Percentiles rank a stretch among this genome's conserved stretches.
Evolutionary conservation across 2,888 invertebrate species (phyloP).

Genomic region (Platypus cylindrus): DNA sequence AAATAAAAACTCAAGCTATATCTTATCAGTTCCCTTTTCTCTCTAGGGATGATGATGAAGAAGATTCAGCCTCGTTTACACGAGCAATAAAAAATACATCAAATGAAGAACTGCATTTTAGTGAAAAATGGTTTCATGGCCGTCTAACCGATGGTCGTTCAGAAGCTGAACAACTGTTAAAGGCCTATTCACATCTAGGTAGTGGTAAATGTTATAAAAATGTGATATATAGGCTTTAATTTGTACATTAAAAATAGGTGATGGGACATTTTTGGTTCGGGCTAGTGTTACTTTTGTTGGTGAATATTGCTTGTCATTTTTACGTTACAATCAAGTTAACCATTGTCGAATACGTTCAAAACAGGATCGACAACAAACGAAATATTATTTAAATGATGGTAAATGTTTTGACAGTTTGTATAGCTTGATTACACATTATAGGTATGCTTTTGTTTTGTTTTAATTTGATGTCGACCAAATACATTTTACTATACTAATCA

Average conservation of each 20-base stretch:
- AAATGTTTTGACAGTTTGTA: constrained; percentile 86
- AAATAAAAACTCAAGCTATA: too few relatives aligned
- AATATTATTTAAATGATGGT: constrained; percentile 81
- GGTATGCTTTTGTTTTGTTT: constrained; percentile 8
- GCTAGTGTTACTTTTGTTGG: constrained; percentile 94
- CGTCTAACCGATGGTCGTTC: constrained; percentile 65
- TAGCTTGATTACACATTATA: constrained; percentile 79
- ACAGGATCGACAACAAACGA: constrained; percentile 76
- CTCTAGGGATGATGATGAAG: constrained; percentile 31
- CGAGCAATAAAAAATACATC: constrained; percentile 51
- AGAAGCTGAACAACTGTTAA: constrained; percentile 67
- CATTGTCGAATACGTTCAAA: constrained; percentile 86
- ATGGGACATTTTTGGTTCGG: constrained; percentile 85
- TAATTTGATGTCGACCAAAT: too few relatives aligned
- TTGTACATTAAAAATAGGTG: constrained; percentile 37
- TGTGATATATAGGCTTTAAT: background rate
- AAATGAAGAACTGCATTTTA: constrained; percentile 81
- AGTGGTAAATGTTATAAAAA: constrained; percentile 1
- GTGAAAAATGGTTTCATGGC: constrained; percentile 92
- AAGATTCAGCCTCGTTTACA: constrained; percentile 32
- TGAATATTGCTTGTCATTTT: constrained; percentile 90
- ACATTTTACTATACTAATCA: too few relatives aligned
- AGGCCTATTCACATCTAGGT: constrained; percentile 61
- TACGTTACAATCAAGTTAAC: constrained; percentile 79
- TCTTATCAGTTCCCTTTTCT: background rate